Evolutionary conservation across 2,113 vertebrate species (phyloP).

Genomic region (Erythrolamprus reginae): DNA sequence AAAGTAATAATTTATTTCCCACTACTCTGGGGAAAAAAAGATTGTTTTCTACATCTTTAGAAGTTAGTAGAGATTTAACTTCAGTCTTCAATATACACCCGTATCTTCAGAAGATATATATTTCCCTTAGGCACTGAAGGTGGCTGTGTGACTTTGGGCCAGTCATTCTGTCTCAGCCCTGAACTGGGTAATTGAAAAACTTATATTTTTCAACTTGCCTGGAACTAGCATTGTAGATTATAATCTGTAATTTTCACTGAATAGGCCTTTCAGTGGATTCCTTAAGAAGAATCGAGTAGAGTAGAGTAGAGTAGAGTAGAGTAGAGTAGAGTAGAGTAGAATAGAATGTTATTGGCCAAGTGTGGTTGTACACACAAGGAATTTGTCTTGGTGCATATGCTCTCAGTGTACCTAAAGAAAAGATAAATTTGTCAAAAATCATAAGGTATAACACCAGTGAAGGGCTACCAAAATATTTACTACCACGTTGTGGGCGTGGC

Average conservation of each 20-base stretch:
- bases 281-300: no score
- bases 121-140: background rate
- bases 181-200: background rate
- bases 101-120: slow-evolving; percentile 42
- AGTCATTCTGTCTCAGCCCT: background rate
- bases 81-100: slow-evolving; percentile 48
- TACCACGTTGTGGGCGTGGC: no score
- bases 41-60: slow-evolving; percentile 54
- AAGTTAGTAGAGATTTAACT: slow-evolving; percentile 36
- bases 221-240: background rate
- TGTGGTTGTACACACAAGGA: no score
- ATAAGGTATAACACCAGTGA: no score
- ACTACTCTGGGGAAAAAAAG: slow-evolving; percentile 50
- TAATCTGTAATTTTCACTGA: background rate
- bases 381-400: no score
- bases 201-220: background rate
- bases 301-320: no score
- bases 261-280: background rate
- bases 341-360: no score
- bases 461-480: no score
- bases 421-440: no score
- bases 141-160: background rate
- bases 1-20: slow-evolving; percentile 56
- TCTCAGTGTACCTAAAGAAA: no score
- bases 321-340: no score